A percentile compares a stretch with the other conserved stretches of the same genome.
Conservation (phyloP, 2,888 invertebrate species). For the Gastrophysa polygoni region DNA sequence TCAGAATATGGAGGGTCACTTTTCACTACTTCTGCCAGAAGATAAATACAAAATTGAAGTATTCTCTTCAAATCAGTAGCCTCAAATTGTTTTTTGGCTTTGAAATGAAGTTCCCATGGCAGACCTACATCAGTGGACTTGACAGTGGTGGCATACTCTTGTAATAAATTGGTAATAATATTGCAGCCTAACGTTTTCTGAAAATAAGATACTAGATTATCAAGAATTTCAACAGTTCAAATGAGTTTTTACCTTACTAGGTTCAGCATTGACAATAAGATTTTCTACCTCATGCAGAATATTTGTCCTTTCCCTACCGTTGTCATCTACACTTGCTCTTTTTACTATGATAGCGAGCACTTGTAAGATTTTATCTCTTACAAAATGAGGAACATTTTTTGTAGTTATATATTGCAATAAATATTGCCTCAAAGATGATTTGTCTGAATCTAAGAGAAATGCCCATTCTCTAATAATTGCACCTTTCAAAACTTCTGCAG, state of each 20-base stretch:
- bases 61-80: conserved; percentile 78
- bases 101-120: conserved; percentile 86
- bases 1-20: conserved; percentile 59
- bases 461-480: conserved; percentile 87
- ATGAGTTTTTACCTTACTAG: conserved; percentile 65
- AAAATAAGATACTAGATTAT: conserved; percentile 46
- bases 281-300: conserved; percentile 77
- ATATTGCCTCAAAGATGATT: conserved; percentile 75
- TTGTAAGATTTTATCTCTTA: conserved; percentile 75
- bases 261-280: conserved; percentile 73
- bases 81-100: conserved; percentile 86
- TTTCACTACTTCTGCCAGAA: conserved; percentile 66
- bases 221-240: no score
- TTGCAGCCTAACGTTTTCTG: conserved; percentile 85
- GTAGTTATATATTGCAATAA: conserved; percentile 77
- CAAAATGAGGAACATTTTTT: conserved; percentile 74
- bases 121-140: conserved; percentile 87
- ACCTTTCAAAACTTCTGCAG: conserved; percentile 80
- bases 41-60: conserved; percentile 73
- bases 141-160: conserved; percentile 85
- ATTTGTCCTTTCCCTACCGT: conserved; percentile 69
- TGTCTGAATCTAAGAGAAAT: conserved; percentile 70
- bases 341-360: conserved; percentile 89
- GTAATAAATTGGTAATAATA: conserved; percentile 81
- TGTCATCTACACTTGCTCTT: conserved; percentile 78